Percentiles rank a stretch among this genome's conserved stretches.
phyloP scores from a whole-genome alignment of 2,888 invertebrate species.

The Amorpha juglandis region DNA sequence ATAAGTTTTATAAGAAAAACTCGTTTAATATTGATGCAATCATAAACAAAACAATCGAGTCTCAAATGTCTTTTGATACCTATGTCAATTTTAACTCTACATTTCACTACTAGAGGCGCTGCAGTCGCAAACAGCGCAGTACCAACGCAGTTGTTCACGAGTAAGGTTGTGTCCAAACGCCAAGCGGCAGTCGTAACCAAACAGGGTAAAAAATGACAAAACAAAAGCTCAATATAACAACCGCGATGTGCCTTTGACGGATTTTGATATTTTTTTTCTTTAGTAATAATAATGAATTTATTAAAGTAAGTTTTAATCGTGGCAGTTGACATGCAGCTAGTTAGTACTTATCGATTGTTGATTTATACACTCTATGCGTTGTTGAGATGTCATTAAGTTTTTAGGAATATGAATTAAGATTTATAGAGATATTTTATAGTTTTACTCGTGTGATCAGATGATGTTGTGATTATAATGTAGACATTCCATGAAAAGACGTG shows the following conservation, averaged over 20 bases:
- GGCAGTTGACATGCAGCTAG: slow-evolving; percentile 27
- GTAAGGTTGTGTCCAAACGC: slow-evolving; percentile 14
- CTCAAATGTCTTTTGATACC: slow-evolving; percentile 12
- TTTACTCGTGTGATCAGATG: slow-evolving; percentile 48
- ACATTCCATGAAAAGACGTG: slow-evolving; percentile 79
- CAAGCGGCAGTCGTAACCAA: slow-evolving; percentile 33
- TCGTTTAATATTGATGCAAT: neutral
- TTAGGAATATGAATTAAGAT: slow-evolving; percentile 34
- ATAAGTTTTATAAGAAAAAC: too few relatives aligned
- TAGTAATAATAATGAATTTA: slow-evolving; percentile 49
- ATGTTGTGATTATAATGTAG: slow-evolving; percentile 72
- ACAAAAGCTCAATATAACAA: slow-evolving; percentile 57
- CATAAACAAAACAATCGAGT: neutral
- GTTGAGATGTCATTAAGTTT: slow-evolving; percentile 50
- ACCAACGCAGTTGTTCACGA: slow-evolving; percentile 19
- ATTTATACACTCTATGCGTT: slow-evolving; percentile 46
- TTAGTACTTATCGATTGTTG: slow-evolving; percentile 22
- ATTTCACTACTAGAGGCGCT: slow-evolving; percentile 10
- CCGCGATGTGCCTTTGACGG: slow-evolving; percentile 57
- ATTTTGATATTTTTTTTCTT: slow-evolving; percentile 42
- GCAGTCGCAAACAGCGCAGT: slow-evolving; percentile 11
- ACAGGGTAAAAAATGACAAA: slow-evolving; percentile 75
- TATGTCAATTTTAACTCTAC: neutral
- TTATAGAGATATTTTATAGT: slow-evolving; percentile 5
- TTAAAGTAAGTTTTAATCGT: slow-evolving; percentile 32